Base-by-base conservation (phyloP, 2,888 invertebrate genomes). In the Gnatocerus cornutus region DNA sequence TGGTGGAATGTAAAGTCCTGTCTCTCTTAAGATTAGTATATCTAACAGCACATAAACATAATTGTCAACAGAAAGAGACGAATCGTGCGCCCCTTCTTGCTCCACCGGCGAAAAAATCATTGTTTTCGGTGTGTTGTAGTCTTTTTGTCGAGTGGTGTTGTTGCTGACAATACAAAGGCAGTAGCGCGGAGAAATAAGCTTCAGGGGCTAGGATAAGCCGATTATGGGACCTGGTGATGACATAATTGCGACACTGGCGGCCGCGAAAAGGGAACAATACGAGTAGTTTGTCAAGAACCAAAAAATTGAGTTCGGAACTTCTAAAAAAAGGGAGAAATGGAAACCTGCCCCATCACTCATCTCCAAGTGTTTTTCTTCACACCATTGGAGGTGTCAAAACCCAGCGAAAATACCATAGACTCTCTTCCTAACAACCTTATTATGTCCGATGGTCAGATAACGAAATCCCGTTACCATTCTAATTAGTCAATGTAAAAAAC, bases 1-100 rank as follows among this genome's bases (percentile, higher is more conserved):
- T 53, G 69, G 71, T 61, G 71, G 77, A 79, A 79, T 79, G 77
- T 76, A 77, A 76, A 73, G 74, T 69, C 77, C 75, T 77, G 78
- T 76, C 75, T 74, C 71, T 64, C 68, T 71, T 64, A 74, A 78
- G 77, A 78, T 78, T 78, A 74, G 78, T 78, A 73, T 75, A 75
- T 75, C 77, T 76, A 75, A 75, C 76, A 73, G 72, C 74, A 73
- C 77, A 78, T 79, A 78, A 78, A 79, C 77, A 78, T 75, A 74
- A 68, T 68, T 68, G 68, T 68, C 68, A 68, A 68, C 66, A 41
- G 58, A 50, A 27, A 13, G 29, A 14, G 33, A 14, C 10, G 10
- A 39, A 21, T 16, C 21, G 61, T 27, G 21, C 33, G 27, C 27
- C 46, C 59, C 16, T 48, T 33, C 8, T 27, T 48, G 3, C 21